Evolutionary conservation across 2,888 invertebrate genomes (phyloP), one percentile per base, ranked within the genome.

Genomic region (Lepidochrysops patricia): DNA sequence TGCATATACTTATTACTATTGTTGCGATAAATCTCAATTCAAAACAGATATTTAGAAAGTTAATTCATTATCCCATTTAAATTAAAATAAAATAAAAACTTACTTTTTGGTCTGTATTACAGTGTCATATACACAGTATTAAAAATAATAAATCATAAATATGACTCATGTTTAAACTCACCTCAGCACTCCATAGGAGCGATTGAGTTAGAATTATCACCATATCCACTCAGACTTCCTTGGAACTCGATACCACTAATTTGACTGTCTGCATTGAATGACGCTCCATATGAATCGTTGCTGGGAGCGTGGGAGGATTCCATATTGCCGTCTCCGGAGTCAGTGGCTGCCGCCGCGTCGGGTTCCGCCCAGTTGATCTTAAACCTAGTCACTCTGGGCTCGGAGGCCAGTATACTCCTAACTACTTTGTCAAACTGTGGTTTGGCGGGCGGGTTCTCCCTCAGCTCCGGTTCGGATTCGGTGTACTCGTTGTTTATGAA

Each of bases 401-500:
- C 95, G 1, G 96, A 95, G 0, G 96, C 97, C 34, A 96, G 80
- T 63, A 96, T 96, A 81, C 96, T 96, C 67, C 96, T 90, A 49
- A 92, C 91, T 12, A 98, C 96, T 90, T 98, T 98, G 74, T 98
- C 97, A 81, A 98, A 98, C 65, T 95, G 93, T 1, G 99, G 98
- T 63, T 94, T 94, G 4, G 96, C 90, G 6, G 99, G 99, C 2
- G 98, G 97, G 79, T 97, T 98, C 79, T 99, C 98, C 57, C 95
- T 92, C 67, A 99, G 84, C 74, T 99, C 98, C 0, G 95, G 95
- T 71, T 98, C 98, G 3, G 91, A 92, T 72, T 97, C 97, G 6
- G 90, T 92, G 76, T 99, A 99, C 77, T 98, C 98, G 75, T 98
- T 99, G 76, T 98, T 98, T 61, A 99, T 98, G 77, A 98, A 99